Evolutionary conservation across 2,888 invertebrate genomes (phyloP).

Genomic region (Nudaria mundana): DNA sequence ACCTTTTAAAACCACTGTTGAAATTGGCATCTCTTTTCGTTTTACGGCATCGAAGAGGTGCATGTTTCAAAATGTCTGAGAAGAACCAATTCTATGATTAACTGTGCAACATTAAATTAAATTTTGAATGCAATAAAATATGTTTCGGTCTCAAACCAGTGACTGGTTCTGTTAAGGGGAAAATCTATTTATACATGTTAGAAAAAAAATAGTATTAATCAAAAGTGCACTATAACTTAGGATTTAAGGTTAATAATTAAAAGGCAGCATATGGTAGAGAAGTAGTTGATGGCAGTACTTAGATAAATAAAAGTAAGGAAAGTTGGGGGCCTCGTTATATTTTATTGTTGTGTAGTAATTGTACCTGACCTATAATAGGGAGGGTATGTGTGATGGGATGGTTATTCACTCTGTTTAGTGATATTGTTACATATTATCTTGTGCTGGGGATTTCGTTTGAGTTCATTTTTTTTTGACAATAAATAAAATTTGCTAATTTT

Average conservation of each 20-base stretch:
- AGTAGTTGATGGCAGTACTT: constrained; percentile 49
- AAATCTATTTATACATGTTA: neutral
- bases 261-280: constrained; percentile 30
- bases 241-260: constrained; percentile 24
- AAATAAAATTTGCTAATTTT: too few species aligned
- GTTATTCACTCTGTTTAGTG: constrained; percentile 19
- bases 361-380: constrained; percentile 20
- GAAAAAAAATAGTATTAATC: constrained; percentile 10
- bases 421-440: too few species aligned
- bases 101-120: too few species aligned
- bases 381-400: constrained; percentile 8
- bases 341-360: constrained; percentile 34
- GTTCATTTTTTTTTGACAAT: too few species aligned
- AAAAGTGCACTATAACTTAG: constrained; percentile 10
- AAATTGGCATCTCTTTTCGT: too few species aligned
- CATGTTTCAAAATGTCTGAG: too few species aligned
- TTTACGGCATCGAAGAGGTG: too few species aligned
- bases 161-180: too few species aligned
- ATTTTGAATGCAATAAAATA: neutral
- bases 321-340: constrained; percentile 32
- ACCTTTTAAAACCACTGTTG: too few species aligned
- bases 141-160: neutral
- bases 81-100: too few species aligned
- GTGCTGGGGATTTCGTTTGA: too few species aligned
- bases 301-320: constrained; percentile 49